Base-by-base conservation (phyloP, 2,888 invertebrate genomes). In the Eumacrocentrus americanus region DNA sequence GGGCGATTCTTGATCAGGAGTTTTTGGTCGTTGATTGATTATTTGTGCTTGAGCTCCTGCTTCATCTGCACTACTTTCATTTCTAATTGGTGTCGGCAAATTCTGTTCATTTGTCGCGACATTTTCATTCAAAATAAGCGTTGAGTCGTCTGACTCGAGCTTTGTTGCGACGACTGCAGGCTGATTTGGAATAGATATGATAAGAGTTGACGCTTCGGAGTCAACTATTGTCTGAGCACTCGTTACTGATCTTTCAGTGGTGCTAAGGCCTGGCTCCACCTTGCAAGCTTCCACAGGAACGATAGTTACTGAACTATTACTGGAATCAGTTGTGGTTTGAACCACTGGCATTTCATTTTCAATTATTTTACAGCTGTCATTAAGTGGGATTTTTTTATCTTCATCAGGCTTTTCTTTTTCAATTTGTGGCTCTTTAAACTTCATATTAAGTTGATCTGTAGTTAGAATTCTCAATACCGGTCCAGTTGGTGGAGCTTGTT, bases 401-500 rank as follows among this genome's bases (percentile, higher is more conserved):
- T 42, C 42, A 18, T 11, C 11, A 1, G 18, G 42, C 6, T 2
- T 20, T 42, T 18, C 20, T 2, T 42, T 20, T 4, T 42, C 42
- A 1, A 3, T 16, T 18, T 18, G 2, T 18, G 42, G 16, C 16
- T 16, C 4, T 56, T 73, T 62, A 37, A 64, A 67, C 61, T 74
- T 76, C 7, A 59, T 67, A 59, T 77, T 78, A 5, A 78, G 60
- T 55, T 79, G 76, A 11, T 74, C 72, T 42, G 64, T 74, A 0
- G 73, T 71, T 12, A 78, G 67, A 44, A 77, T 61, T 61, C 70
- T 76, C 14, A 75, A 58, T n/a, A n/a, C n/a, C n/a, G n/a, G n/a
- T 18, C 29, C 47, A 22, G 23, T 56, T 35, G 42, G 11, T 9
- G 42, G 16, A 42, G 20, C 29, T 9, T 29, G 23, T n/a, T n/a